Percentiles rank a stretch among this genome's conserved stretches.
Evolutionary conservation across 2,797 vertebrate species (phyloP).

Genomic region (Micrastur ruficollis): DNA sequence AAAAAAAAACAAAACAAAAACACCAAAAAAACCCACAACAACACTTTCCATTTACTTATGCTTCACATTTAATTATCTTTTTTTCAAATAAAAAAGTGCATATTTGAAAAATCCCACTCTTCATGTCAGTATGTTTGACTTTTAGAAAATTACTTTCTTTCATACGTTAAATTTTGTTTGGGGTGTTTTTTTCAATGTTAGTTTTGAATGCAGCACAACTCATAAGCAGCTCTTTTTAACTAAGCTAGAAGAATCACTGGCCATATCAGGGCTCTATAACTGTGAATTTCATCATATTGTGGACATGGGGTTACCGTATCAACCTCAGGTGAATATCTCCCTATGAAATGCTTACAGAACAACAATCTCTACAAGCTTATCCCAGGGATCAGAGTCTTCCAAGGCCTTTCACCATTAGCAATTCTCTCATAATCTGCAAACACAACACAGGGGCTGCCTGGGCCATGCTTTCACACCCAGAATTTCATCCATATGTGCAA

Average conservation of each 20-base stretch:
- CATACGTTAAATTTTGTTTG: neutral
- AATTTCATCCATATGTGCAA: neutral
- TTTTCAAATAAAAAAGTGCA: neutral
- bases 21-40: no score
- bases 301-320: neutral
- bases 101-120: neutral
- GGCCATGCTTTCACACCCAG: neutral
- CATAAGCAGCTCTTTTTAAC: neutral
- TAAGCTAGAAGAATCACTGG: neutral
- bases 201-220: neutral
- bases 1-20: no score
- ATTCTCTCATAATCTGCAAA: neutral
- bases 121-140: neutral
- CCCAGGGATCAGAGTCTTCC: neutral
- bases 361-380: neutral
- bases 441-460: neutral
- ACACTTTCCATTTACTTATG: neutral
- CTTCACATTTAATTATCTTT: neutral
- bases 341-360: neutral
- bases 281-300: neutral
- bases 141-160: neutral
- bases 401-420: neutral
- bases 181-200: neutral
- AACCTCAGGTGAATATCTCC: neutral
- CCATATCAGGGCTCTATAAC: neutral